Conservation (phyloP, 2,888 invertebrate species). For the Acanthacorydalis orientalis region DNA sequence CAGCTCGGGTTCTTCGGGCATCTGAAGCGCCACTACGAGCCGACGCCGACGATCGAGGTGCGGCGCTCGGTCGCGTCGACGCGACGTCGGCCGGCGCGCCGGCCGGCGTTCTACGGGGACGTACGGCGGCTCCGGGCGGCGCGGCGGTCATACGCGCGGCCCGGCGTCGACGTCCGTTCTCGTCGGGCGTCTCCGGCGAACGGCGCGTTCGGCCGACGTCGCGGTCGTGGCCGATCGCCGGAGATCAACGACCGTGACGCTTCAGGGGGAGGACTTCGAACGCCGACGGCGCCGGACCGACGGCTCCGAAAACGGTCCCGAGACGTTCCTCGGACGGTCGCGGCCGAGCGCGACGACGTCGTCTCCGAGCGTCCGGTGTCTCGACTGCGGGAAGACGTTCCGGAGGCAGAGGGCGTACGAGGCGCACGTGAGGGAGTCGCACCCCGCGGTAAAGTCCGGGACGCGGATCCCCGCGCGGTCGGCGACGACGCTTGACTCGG, state of each 20-base stretch:
- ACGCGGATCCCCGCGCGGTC: slow-evolving; percentile 28
- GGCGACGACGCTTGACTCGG: slow-evolving; percentile 39
- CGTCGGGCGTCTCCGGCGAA: no score
- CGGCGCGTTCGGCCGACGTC: no score
- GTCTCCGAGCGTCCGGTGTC: slow-evolving; percentile 13
- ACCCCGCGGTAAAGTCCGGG: slow-evolving; percentile 22
- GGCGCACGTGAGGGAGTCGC: slow-evolving; percentile 39
- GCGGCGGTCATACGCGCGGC: no score
- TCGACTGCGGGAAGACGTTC: slow-evolving; percentile 35
- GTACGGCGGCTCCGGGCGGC: no score
- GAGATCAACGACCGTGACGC: no score
- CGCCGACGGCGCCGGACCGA: background rate
- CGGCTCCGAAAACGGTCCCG: background rate
- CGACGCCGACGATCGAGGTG: slow-evolving; percentile 14
- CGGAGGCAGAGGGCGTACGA: slow-evolving; percentile 45
- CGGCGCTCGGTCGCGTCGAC: background rate
- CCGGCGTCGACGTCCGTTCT: no score
- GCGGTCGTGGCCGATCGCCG: no score
- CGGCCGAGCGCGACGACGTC: slow-evolving; percentile 19
- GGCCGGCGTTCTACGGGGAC: background rate
- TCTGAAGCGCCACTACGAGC: slow-evolving; percentile 67
- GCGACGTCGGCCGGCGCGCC: slow-evolving; percentile 7
- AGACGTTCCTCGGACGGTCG: background rate
- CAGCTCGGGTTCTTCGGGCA: slow-evolving; percentile 77
- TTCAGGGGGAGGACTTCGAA: no score